phyloP scores from a whole-genome alignment of 2,797 vertebrate species.

The Ibycter americanus region DNA sequence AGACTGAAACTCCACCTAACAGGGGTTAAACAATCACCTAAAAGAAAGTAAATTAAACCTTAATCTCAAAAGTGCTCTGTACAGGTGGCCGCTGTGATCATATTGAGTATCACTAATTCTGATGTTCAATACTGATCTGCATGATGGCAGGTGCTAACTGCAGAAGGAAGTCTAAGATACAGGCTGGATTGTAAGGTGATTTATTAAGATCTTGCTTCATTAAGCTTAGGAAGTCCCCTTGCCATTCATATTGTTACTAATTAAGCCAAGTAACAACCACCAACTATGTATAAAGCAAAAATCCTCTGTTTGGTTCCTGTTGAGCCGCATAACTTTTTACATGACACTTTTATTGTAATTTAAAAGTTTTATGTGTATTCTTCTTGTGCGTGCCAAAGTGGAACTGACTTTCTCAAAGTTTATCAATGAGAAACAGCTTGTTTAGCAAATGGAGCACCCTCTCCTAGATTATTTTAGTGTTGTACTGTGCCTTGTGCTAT shows the following conservation, averaged over 20 bases:
- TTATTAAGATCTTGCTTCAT: background rate
- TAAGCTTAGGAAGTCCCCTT: background rate
- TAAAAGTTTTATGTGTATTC: conserved; percentile 36
- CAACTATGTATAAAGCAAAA: background rate
- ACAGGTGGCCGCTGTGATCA: accelerated
- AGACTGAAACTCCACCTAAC: background rate
- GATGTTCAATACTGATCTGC: background rate
- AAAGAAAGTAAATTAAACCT: background rate
- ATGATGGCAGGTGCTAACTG: background rate
- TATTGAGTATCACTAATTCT: background rate
- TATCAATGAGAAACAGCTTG: conserved; percentile 67
- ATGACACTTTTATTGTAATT: background rate
- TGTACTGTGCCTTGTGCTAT: conserved; percentile 37
- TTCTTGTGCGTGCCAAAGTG: conserved; percentile 23
- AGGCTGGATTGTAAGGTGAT: background rate
- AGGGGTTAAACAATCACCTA: background rate
- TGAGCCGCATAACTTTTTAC: conserved; percentile 16
- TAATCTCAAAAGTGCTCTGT: background rate
- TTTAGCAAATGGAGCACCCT: conserved; percentile 68
- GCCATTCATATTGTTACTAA: background rate
- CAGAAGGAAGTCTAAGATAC: background rate
- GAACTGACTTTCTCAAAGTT: conserved; percentile 49
- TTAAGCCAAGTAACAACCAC: background rate
- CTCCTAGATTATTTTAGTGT: conserved; percentile 60
- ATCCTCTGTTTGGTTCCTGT: background rate